Evolutionary conservation across 2,888 invertebrate species (phyloP).

Genomic region (Ornithoptera priamus): DNA sequence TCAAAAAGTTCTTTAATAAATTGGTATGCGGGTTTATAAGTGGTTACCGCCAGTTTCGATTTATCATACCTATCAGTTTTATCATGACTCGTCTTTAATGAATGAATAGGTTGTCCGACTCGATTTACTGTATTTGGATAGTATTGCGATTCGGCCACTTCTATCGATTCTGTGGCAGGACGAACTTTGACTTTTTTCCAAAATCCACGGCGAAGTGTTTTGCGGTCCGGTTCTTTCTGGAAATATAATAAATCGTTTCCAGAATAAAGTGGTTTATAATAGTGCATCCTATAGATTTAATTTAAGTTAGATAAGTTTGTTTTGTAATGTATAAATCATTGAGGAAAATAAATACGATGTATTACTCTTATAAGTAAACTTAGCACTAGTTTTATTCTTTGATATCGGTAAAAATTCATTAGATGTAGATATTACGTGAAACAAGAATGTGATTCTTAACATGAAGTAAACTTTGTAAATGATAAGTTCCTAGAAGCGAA

Average conservation of each 20-base stretch:
- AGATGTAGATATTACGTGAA: no score
- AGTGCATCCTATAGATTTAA: no score
- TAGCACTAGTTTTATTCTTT: no score
- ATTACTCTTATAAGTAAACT: no score
- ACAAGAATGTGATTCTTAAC: no score
- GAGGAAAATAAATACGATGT: no score
- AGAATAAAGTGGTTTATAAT: no score
- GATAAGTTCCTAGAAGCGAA: no score
- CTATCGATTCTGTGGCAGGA: slow-evolving; percentile 83
- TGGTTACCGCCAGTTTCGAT: slow-evolving; percentile 54
- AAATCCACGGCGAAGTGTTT: slow-evolving; percentile 82
- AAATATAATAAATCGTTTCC: slow-evolving; percentile 31
- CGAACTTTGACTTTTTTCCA: slow-evolving; percentile 87
- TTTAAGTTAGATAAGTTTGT: no score
- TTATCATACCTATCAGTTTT: slow-evolving; percentile 50
- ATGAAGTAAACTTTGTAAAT: no score
- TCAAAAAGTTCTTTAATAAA: slow-evolving; percentile 59
- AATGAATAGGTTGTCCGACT: slow-evolving; percentile 53
- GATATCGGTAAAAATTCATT: no score
- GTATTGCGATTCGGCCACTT: slow-evolving; percentile 88
- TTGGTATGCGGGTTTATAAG: slow-evolving; percentile 63
- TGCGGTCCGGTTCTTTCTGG: slow-evolving; percentile 54
- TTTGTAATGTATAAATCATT: no score
- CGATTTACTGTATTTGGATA: slow-evolving; percentile 80
- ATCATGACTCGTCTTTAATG: slow-evolving; percentile 47